Percentiles rank a stretch among this genome's conserved stretches.
phyloP scores from a whole-genome alignment of 2,888 invertebrate species.

The Nasonia oneida region DNA sequence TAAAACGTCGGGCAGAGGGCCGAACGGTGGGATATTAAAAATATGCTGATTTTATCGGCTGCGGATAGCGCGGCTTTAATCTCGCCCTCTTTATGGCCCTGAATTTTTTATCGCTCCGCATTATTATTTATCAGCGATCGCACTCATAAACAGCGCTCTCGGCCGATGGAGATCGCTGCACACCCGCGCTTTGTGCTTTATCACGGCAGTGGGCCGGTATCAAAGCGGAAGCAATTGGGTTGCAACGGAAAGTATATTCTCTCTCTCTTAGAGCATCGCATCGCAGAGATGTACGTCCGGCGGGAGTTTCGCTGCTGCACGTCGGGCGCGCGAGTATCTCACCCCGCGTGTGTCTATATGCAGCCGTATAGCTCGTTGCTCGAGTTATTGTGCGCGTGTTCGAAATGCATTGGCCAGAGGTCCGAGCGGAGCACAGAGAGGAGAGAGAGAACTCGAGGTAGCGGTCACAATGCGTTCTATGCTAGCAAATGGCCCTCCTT shows the following conservation, averaged over 20 bases:
- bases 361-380: neutral
- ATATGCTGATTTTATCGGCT: conserved; percentile 7
- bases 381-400: conserved; percentile 42
- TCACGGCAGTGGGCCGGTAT: too few species aligned
- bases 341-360: neutral
- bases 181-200: too few species aligned
- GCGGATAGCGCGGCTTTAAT: neutral
- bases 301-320: neutral
- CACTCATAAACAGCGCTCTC: neutral
- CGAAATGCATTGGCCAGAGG: conserved; percentile 40
- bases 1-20: neutral
- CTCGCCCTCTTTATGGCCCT: neutral
- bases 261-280: too few species aligned
- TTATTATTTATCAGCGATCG: neutral
- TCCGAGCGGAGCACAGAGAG: neutral
- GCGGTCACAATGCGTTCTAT: conserved; percentile 26
- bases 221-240: neutral
- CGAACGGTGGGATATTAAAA: neutral
- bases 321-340: conserved; percentile 9
- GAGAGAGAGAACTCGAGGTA: neutral
- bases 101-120: neutral
- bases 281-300: too few species aligned
- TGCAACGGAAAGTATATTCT: neutral
- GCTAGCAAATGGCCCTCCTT: conserved; percentile 52
- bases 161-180: too few species aligned